These are phyloP conservation scores for Tragelaphus eurycerus DNA, from an alignment of 2,797 vertebrate species.

Conservation along the genomic window DNA sequence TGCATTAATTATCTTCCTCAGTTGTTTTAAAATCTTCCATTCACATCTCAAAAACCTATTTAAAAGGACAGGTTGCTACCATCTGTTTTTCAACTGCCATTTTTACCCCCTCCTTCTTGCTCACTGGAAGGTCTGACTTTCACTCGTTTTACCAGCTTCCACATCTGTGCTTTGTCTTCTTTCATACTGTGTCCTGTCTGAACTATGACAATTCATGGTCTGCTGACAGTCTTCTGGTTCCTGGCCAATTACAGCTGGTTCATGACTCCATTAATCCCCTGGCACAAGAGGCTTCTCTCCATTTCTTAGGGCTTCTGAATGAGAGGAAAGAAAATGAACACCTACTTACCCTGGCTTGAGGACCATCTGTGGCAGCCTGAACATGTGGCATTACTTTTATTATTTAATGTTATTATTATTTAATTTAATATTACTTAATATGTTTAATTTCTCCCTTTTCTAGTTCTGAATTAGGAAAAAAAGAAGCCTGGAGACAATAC, in stretches of 20 bases:
- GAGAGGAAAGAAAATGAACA: neutral
- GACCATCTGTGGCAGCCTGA: neutral
- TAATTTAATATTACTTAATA: neutral
- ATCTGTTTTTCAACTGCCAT: neutral
- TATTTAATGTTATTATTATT: neutral
- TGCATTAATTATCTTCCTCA: neutral
- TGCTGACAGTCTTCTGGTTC: neutral
- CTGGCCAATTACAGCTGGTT: neutral
- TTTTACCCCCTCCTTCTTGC: neutral
- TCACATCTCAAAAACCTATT: constrained; percentile 16
- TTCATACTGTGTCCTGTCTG: neutral
- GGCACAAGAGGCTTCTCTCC: neutral
- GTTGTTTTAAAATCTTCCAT: constrained; percentile 28
- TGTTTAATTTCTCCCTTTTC: neutral
- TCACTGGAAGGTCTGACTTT: neutral
- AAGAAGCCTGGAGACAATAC: neutral
- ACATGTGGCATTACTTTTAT: neutral
- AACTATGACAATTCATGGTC: constrained; percentile 2
- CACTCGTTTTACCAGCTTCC: constrained; percentile 23
- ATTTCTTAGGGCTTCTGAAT: neutral
- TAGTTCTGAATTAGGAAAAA: neutral
- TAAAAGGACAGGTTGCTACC: neutral
- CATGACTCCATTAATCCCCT: neutral
- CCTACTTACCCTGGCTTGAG: neutral
- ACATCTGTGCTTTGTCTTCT: constrained; percentile 3